Base-by-base conservation (phyloP, 53 echinoderm and acorn worm species). In the Henricia sp. region DNA sequence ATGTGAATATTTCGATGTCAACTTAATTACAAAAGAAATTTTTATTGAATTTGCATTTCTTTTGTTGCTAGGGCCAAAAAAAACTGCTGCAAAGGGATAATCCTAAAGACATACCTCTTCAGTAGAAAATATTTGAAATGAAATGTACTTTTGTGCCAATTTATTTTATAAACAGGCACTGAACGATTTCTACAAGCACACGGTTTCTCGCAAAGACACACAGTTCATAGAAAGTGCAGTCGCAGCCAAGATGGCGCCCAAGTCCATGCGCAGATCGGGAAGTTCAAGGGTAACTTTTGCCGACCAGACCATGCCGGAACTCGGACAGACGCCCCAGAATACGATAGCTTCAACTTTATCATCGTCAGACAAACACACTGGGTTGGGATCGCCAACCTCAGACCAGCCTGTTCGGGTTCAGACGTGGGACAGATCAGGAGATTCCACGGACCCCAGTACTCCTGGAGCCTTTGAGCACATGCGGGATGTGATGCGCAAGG, bases 401-500 rank as follows among this genome's bases (percentile, higher is more conserved):
- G 50, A 64, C 16, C 37, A 43, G 64, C 80, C 80, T 0, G 80
- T 80, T 35, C 48, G 35, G 12, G 64, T 80, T 19, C 63, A 64
- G 62, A 87, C 71, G 2, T 20, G 59, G 0, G 41, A 32, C 25
- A 58, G 58, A 30, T 55, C 42, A 23, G 70, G 50, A 16, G 83
- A 82, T 27, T 60, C 78, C 2, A 50, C 86, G 19, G 54, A 82
- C 51, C 55, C 94, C 36, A 91, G 91, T 34, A 82, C 38, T 9
- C 96, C 93, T 0, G 96, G 96, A 9, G 93, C 86, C 23, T 96
- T 96, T 82, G 96, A 96, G 52, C 96, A 96, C 64, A 96, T 96
- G 64, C 89, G 84, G 24, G 96, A 96, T 29, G 73, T 88, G 74
- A 86, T 77, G 32, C 89, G 92, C 26, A 86, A 60, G 30, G 89